phyloP scores from a whole-genome alignment of 2,113 vertebrate species.

The Peromyscus leucopus region DNA sequence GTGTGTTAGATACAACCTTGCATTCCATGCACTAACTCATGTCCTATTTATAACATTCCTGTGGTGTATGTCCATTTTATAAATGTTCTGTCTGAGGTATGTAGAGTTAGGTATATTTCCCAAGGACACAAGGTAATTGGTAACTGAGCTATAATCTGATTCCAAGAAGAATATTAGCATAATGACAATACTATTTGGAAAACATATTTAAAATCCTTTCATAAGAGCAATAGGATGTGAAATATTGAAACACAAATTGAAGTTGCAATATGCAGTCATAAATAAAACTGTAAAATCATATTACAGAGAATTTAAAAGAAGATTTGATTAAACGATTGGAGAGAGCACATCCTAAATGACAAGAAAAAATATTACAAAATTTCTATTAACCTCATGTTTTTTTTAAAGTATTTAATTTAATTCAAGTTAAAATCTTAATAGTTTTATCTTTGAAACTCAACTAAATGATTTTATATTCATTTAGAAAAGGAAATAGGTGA shows the following conservation, averaged over 20 bases:
- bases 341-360: slow-evolving; percentile 10
- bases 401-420: slow-evolving; percentile 66
- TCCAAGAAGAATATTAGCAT: slow-evolving; percentile 61
- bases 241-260: slow-evolving; percentile 68
- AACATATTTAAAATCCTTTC: slow-evolving; percentile 61
- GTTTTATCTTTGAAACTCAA: slow-evolving; percentile 66
- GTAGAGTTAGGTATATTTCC: background rate
- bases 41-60: background rate
- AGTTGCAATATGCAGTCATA: slow-evolving; percentile 62
- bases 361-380: slow-evolving; percentile 56
- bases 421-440: slow-evolving; percentile 47
- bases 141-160: background rate
- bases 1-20: background rate
- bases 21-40: background rate
- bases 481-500: slow-evolving; percentile 57
- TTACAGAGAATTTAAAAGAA: slow-evolving; percentile 72
- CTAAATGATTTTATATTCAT: slow-evolving; percentile 63
- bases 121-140: background rate
- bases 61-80: background rate
- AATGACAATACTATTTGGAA: slow-evolving; percentile 68
- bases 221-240: slow-evolving; percentile 67
- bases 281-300: slow-evolving; percentile 77
- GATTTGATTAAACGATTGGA: slow-evolving; percentile 67
- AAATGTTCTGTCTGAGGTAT: background rate
- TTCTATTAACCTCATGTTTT: slow-evolving; percentile 58